Evolutionary conservation across 2,113 vertebrate species (phyloP).

Genomic region (Pterophyllum scalare): DNA sequence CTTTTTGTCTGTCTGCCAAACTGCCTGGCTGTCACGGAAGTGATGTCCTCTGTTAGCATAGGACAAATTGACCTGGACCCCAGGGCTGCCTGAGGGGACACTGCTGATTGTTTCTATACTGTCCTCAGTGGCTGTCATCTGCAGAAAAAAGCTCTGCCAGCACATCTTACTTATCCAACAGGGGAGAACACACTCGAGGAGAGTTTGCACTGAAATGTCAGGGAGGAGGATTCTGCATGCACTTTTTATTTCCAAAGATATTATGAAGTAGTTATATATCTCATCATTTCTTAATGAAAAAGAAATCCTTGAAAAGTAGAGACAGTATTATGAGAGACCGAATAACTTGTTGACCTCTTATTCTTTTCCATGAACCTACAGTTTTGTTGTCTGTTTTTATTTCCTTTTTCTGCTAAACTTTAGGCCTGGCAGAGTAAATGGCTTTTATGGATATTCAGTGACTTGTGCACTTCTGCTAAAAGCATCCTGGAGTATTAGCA

Average conservation of each 20-base stretch:
- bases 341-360: not conserved
- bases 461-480: not conserved
- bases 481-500: slow-evolving; percentile 5
- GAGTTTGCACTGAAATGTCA: not conserved
- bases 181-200: not conserved
- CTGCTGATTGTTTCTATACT: slow-evolving; percentile 46
- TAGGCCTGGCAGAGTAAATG: not conserved
- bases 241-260: not conserved
- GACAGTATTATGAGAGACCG: not conserved
- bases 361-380: not conserved
- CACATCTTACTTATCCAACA: slow-evolving; percentile 55
- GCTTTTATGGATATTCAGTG: not conserved
- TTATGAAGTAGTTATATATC: not conserved
- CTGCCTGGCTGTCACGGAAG: slow-evolving; percentile 46
- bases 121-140: slow-evolving; percentile 51
- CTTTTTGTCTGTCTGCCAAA: slow-evolving; percentile 22
- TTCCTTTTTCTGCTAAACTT: not conserved
- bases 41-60: slow-evolving; percentile 58
- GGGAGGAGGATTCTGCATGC: not conserved
- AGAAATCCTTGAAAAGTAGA: not conserved
- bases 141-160: slow-evolving; percentile 37
- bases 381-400: not conserved
- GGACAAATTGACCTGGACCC: slow-evolving; percentile 58
- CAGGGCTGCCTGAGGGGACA: slow-evolving; percentile 51
- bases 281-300: not conserved